Conservation (phyloP, 2,113 vertebrate species). For the Sapajus apella region DNA sequence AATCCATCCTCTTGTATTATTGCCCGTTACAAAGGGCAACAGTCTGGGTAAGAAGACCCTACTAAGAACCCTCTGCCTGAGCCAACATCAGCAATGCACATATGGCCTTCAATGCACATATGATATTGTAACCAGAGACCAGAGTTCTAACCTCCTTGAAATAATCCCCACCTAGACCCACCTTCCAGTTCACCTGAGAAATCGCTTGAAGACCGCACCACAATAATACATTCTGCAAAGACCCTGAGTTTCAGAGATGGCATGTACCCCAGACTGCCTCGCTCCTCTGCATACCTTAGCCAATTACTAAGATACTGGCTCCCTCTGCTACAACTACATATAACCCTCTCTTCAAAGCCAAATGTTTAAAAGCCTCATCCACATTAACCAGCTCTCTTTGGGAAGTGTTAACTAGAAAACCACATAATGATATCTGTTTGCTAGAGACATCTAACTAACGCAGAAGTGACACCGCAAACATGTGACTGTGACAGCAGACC, state of each 20-base stretch:
- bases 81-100: fast-evolving
- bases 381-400: slow-evolving; percentile 67
- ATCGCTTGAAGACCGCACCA: background rate
- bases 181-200: background rate
- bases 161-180: background rate
- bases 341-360: slow-evolving; percentile 65
- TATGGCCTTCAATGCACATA: too few relatives aligned
- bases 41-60: background rate
- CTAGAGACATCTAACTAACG: slow-evolving; percentile 37
- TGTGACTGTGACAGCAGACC: background rate
- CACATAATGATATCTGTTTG: slow-evolving; percentile 68
- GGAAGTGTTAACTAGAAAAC: slow-evolving; percentile 70
- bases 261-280: background rate
- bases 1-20: background rate
- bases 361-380: slow-evolving; percentile 69
- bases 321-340: slow-evolving; percentile 41
- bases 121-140: background rate
- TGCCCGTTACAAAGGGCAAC: background rate
- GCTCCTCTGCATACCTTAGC: slow-evolving; percentile 31
- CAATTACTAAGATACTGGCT: slow-evolving; percentile 52
- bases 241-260: background rate
- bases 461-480: slow-evolving; percentile 20
- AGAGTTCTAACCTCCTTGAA: background rate
- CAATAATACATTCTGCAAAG: background rate
- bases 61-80: background rate